Percentiles rank a stretch among this genome's conserved stretches.
Evolutionary conservation across 1,140 invertebrate species (phyloP).

Genomic region (Myzus persicae): DNA sequence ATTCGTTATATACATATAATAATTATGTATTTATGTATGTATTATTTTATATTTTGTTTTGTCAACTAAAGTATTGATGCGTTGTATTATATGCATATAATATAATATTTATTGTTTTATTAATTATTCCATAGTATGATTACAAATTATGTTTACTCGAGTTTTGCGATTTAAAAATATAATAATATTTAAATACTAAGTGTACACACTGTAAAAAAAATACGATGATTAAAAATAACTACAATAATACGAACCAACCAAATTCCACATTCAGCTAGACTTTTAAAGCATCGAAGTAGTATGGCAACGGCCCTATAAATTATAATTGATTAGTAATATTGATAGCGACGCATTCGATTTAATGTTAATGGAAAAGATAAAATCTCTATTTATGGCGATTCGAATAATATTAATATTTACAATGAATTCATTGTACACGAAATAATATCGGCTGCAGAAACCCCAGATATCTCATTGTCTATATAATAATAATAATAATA

Average conservation of each 20-base stretch:
- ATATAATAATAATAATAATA: not conserved
- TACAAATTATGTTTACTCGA: not conserved
- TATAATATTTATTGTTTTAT: not conserved
- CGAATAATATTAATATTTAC: constrained; percentile 38
- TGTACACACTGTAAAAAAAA: not conserved
- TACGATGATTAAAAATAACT: not conserved
- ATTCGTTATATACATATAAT: not conserved
- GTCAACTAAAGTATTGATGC: not conserved
- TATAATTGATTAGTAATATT: constrained; percentile 28
- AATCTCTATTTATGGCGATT: constrained; percentile 29
- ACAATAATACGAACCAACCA: not conserved
- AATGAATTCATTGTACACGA: not conserved
- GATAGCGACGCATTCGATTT: constrained; percentile 21
- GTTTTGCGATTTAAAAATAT: not conserved
- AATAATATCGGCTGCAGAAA: not conserved
- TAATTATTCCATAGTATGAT: not conserved
- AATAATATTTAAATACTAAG: not conserved
- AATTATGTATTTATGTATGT: not conserved
- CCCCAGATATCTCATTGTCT: not conserved
- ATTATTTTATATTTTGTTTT: not conserved
- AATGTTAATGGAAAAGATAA: constrained; percentile 41
- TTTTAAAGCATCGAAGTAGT: not conserved
- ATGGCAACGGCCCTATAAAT: not conserved
- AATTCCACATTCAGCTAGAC: not conserved
- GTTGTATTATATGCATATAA: not conserved